Conservation (phyloP, 2,797 vertebrate species). For the Clarias pachynema region DNA sequence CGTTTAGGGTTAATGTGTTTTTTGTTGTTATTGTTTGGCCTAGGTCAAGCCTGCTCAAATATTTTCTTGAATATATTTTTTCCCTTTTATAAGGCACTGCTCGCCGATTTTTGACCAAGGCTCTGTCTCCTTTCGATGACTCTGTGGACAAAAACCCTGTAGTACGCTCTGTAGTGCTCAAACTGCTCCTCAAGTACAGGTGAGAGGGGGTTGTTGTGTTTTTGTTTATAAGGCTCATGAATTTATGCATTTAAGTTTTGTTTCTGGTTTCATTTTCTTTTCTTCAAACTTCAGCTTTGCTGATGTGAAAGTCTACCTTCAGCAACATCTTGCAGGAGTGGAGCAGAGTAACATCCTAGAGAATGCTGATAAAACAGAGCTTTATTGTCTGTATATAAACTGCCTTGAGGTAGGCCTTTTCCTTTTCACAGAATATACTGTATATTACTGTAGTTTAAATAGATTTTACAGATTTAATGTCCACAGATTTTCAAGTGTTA, state of each 20-base stretch:
- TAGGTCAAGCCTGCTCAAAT: not conserved
- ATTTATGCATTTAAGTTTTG: not conserved
- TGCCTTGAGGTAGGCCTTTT: constrained; percentile 84
- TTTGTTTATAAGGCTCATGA: not conserved
- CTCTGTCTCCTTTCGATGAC: constrained; percentile 90
- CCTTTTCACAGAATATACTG: too few relatives aligned
- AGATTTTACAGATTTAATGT: not conserved
- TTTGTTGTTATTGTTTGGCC: constrained; percentile 9
- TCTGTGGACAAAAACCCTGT: constrained; percentile 90
- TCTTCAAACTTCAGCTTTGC: constrained; percentile 77
- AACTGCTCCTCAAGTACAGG: constrained; percentile 96
- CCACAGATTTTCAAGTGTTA: not conserved
- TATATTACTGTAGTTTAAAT: too few relatives aligned
- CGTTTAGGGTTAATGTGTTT: not conserved
- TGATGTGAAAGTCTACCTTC: constrained; percentile 82
- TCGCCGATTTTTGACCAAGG: constrained; percentile 73
- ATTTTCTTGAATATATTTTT: not conserved
- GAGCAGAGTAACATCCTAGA: constrained; percentile 78
- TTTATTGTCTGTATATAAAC: constrained; percentile 88
- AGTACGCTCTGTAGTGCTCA: constrained; percentile 90
- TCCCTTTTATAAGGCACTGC: constrained; percentile 20
- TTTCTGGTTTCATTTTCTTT: not conserved
- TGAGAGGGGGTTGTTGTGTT: constrained; percentile 57
- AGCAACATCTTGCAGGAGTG: constrained; percentile 81
- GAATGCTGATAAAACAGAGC: constrained; percentile 82